phyloP scores from a whole-genome alignment of 2,888 invertebrate genomes.

The Camponotus fellah region DNA sequence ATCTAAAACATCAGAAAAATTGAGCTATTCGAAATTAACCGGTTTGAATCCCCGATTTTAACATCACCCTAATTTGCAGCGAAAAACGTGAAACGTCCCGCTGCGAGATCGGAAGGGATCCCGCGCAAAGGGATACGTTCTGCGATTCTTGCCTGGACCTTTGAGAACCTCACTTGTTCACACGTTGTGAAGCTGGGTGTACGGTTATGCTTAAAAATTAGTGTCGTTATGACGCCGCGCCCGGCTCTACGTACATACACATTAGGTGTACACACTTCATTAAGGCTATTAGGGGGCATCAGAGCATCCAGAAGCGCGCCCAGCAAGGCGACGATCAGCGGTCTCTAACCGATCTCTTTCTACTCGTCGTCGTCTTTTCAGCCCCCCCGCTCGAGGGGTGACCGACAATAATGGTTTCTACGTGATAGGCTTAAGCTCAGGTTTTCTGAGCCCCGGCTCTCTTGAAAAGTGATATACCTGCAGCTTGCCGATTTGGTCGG shows the following conservation, averaged over 20 bases:
- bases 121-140: slow-evolving; percentile 59
- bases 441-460: slow-evolving; percentile 58
- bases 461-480: slow-evolving; percentile 69
- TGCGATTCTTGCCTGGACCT: slow-evolving; percentile 57
- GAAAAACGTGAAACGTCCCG: slow-evolving; percentile 30
- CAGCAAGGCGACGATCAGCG: slow-evolving; percentile 71
- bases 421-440: slow-evolving; percentile 71
- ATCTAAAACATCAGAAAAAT: background rate
- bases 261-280: slow-evolving; percentile 84
- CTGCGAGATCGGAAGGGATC: slow-evolving; percentile 57
- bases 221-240: slow-evolving; percentile 81
- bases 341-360: slow-evolving; percentile 70
- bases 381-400: slow-evolving; percentile 62
- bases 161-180: slow-evolving; percentile 81
- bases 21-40: slow-evolving; percentile 3
- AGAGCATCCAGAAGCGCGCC: slow-evolving; percentile 73
- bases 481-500: slow-evolving; percentile 37
- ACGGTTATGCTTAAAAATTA: slow-evolving; percentile 86
- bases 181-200: slow-evolving; percentile 86
- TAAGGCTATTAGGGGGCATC: slow-evolving; percentile 84
- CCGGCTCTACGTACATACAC: slow-evolving; percentile 75
- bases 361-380: slow-evolving; percentile 65
- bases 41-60: background rate
- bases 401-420: slow-evolving; percentile 72
- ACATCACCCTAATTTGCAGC: slow-evolving; percentile 29